These are phyloP conservation scores for Pangasius mekongensis DNA, from an alignment of 2,797 vertebrate species.

Conservation along the genomic window DNA sequence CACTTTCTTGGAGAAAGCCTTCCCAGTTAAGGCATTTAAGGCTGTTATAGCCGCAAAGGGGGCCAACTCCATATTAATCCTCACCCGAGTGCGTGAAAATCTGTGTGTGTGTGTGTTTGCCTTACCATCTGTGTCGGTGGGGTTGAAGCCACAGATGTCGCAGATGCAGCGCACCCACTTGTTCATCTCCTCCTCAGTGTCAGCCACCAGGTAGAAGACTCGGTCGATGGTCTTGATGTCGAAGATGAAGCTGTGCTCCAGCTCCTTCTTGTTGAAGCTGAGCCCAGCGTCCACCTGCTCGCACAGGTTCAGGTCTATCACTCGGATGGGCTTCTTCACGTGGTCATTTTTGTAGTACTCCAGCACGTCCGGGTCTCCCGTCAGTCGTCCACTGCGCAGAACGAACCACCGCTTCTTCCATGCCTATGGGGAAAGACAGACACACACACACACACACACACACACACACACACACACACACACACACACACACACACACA, in stretches of 20 bases:
- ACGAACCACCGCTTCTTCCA: constrained; percentile 99
- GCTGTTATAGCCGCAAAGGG: neutral
- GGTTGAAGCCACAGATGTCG: constrained; percentile 99
- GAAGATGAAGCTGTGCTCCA: constrained; percentile 99
- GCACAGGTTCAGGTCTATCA: constrained; percentile 98
- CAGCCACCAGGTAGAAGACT: constrained; percentile 97
- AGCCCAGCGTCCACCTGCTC: constrained; percentile 98
- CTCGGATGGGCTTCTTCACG: constrained; percentile 96
- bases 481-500: neutral
- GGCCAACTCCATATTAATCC: neutral
- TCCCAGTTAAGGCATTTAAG: neutral
- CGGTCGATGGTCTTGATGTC: constrained; percentile 99
- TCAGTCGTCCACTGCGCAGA: constrained; percentile 94
- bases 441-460: neutral
- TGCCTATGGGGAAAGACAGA: constrained; percentile 76
- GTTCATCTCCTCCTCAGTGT: constrained; percentile 99
- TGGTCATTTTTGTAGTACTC: constrained; percentile 99
- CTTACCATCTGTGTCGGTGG: constrained; percentile 93
- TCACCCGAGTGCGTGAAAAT: neutral
- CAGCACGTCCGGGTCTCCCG: constrained; percentile 95
- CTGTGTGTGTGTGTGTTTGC: neutral
- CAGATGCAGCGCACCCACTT: constrained; percentile 99
- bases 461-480: neutral
- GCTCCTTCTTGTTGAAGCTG: constrained; percentile 96
- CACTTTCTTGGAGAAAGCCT: neutral